Evolutionary conservation across 2,888 invertebrate genomes (phyloP).

Genomic region (Notodonta ziczac): DNA sequence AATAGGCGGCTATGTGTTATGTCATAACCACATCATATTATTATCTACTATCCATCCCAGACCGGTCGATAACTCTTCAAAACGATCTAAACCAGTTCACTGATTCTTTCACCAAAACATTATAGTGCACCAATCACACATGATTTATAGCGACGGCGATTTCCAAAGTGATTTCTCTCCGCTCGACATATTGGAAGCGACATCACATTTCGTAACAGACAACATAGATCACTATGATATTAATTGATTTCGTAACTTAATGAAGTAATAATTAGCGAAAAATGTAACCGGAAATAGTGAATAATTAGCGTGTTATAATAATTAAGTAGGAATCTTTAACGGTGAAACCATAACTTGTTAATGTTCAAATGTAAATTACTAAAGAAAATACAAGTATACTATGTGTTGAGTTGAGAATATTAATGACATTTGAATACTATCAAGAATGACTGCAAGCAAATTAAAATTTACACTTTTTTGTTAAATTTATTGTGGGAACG

Average conservation of each 20-base stretch:
- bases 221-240: slow-evolving; percentile 5
- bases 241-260: slow-evolving; percentile 9
- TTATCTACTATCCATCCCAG: neutral
- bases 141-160: slow-evolving; percentile 5
- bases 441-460: too few relatives aligned
- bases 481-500: too few relatives aligned
- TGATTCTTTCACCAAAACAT: slow-evolving; percentile 5
- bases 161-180: slow-evolving; percentile 5
- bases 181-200: slow-evolving; percentile 4
- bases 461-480: too few relatives aligned
- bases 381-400: neutral
- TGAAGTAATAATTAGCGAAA: slow-evolving; percentile 2
- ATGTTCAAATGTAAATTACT: slow-evolving; percentile 10
- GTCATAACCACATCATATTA: neutral
- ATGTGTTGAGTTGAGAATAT: neutral
- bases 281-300: slow-evolving; percentile 2
- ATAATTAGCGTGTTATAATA: slow-evolving; percentile 11
- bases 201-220: slow-evolving; percentile 6
- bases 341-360: slow-evolving; percentile 18
- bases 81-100: slow-evolving; percentile 1
- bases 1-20: neutral
- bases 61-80: slow-evolving; percentile 1
- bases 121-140: neutral
- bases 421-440: too few relatives aligned
- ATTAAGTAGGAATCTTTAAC: slow-evolving; percentile 8